Evolutionary conservation across 2,888 invertebrate species (phyloP), one percentile per base, ranked within the genome.

Genomic region (Lepetodrilus schrolli): DNA sequence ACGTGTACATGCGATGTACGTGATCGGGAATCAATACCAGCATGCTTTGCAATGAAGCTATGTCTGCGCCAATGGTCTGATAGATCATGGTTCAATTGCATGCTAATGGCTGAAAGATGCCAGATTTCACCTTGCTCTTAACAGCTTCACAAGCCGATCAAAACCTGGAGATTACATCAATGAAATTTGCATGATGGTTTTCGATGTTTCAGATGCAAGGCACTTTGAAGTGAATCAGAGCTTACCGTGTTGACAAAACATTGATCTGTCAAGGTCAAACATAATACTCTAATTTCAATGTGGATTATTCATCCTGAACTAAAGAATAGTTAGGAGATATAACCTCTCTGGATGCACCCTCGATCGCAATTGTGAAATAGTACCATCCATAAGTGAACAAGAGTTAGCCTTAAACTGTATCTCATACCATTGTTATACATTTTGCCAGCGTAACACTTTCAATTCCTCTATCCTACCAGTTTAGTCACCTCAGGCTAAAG

Each of bases 1-100:
- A 58, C n/a, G 26, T 17, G 58, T 10, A 58, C 58, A 34, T 58
- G 58, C 34, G 58, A 30, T 58, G 58, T 58, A 58, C 17, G 34
- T 13, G 34, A 58, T 58, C 34, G 58, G 58, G 26, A 34, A 58
- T 58, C 58, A 58, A 58, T 58, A 58, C 34, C 58, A 58, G 26
- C 58, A 58, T 58, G 58, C 58, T n/a, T 21, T 58, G 34, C 30
- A 7, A 34, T 34, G 34, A 7, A 30, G 58, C 30, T 17, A 17
- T 58, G 34, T 58, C 58, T 30, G 30, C n/a, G n/a, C 58, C 30
- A 30, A 30, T 34, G 30, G 17, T 58, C 58, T 34, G 13, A 30
- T n/a, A 34, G 58, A 58, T 58, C 58, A 34, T 23, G n/a, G 48
- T 4, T 8, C 17, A n/a, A 58, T 17, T 58, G 58, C 30, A 23